A percentile compares a stretch with the other conserved stretches of the same genome.
Evolutionary conservation across 2,113 vertebrate species (phyloP).

Genomic region (Candoia aspera): DNA sequence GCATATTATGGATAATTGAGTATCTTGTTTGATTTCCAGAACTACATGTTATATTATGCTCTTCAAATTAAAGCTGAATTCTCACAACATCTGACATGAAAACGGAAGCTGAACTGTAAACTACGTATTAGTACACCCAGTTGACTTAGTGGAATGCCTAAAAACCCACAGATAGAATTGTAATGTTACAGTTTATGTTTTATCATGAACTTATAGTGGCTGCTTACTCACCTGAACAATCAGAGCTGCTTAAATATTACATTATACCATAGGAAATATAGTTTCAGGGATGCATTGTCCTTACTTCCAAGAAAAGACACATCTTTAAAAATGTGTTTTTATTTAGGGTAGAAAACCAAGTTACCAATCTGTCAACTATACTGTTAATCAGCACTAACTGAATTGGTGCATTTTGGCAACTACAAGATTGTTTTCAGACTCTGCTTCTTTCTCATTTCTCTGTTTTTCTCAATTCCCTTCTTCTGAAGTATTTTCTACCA

Average conservation of each 20-base stretch:
- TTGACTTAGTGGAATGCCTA: not conserved
- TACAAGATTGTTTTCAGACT: constrained; percentile 36
- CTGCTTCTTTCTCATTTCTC: constrained; percentile 26
- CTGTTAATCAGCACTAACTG: constrained; percentile 20
- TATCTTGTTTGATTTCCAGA: not conserved
- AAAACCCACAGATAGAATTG: not conserved
- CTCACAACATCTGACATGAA: not conserved
- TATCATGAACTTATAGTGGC: not conserved
- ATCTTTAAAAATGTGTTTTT: constrained; percentile 26
- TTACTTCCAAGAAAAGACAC: constrained; percentile 11
- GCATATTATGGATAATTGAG: not conserved
- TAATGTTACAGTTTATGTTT: not conserved
- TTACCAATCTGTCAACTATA: constrained; percentile 26
- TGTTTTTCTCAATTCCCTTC: constrained; percentile 11
- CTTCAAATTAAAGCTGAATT: not conserved
- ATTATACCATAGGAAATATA: not conserved
- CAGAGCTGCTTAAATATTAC: not conserved
- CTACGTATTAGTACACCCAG: not conserved
- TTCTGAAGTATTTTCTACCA: constrained; percentile 27
- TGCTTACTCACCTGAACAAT: not conserved
- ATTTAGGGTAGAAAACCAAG: constrained; percentile 34
- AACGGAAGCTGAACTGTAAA: not conserved
- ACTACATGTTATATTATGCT: not conserved
- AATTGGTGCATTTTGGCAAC: constrained; percentile 7
- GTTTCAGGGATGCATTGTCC: not conserved